These are phyloP conservation scores for Drosophila miranda DNA, from an alignment of 1,140 invertebrate genomes.

Conservation along the genomic window DNA sequence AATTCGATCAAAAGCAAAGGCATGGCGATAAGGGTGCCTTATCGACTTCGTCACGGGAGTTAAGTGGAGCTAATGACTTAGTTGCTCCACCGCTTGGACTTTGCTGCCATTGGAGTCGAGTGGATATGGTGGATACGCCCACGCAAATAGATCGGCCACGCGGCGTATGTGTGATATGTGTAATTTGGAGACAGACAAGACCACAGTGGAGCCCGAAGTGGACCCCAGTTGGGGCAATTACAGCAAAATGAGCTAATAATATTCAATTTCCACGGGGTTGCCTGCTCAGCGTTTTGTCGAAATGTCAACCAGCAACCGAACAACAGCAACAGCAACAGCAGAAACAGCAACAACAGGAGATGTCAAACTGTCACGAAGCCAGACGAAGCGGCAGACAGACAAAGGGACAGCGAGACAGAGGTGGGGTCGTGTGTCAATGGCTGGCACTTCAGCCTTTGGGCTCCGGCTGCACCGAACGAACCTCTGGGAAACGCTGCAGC, in stretches of 20 bases:
- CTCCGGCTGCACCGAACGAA: slow-evolving; percentile 50
- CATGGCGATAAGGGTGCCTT: no score
- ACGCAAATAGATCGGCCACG: slow-evolving; percentile 16
- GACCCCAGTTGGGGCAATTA: slow-evolving; percentile 49
- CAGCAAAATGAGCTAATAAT: slow-evolving; percentile 63
- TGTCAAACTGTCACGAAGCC: slow-evolving; percentile 69
- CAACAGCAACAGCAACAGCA: slow-evolving; percentile 24
- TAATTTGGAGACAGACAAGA: slow-evolving; percentile 38
- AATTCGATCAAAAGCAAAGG: neutral
- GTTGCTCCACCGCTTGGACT: neutral
- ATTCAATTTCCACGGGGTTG: slow-evolving; percentile 63
- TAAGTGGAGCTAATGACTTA: slow-evolving; percentile 23
- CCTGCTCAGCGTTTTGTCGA: slow-evolving; percentile 60
- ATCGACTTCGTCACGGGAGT: slow-evolving; percentile 4
- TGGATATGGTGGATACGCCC: slow-evolving; percentile 11
- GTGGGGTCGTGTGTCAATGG: slow-evolving; percentile 41
- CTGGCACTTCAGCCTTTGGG: slow-evolving; percentile 36
- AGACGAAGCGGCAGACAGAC: slow-evolving; percentile 28
- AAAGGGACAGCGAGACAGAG: neutral
- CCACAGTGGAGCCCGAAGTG: neutral
- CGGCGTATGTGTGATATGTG: slow-evolving; percentile 60
- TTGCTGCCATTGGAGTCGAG: neutral
- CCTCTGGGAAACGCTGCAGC: slow-evolving; percentile 62
- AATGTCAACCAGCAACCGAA: slow-evolving; percentile 62
- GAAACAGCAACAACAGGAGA: slow-evolving; percentile 33